A percentile compares a stretch with the other conserved stretches of the same genome.
phyloP scores from a whole-genome alignment of 2,797 vertebrate genomes.

The Neopelma chrysocephalum region DNA sequence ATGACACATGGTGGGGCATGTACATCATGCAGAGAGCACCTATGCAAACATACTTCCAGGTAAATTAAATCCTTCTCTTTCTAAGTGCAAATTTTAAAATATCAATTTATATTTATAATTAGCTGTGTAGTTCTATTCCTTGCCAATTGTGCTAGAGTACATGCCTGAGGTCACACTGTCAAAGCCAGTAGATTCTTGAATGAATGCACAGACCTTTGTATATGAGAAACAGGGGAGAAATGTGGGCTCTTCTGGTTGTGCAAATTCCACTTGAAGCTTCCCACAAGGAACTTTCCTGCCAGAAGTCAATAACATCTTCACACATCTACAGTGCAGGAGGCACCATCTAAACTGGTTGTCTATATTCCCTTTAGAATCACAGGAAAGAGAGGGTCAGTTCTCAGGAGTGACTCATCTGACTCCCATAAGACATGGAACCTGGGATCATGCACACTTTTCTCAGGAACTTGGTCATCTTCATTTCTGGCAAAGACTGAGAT shows the following conservation, averaged over 20 bases:
- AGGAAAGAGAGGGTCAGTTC: neutral
- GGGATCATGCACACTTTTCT: neutral
- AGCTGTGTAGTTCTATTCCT: neutral
- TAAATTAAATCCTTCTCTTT: neutral
- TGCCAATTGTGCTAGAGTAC: neutral
- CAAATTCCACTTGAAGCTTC: neutral
- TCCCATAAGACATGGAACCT: neutral
- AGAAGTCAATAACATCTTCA: neutral
- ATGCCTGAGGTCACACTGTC: neutral
- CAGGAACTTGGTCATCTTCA: neutral
- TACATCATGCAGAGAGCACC: neutral
- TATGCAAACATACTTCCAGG: neutral
- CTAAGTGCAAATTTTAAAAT: neutral
- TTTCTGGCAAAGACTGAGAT: neutral
- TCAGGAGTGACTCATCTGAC: neutral
- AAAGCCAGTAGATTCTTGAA: neutral
- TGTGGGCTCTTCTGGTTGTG: neutral
- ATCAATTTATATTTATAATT: neutral
- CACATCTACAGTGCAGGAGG: neutral
- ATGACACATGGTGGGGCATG: neutral
- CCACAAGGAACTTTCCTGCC: neutral
- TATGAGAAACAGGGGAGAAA: neutral
- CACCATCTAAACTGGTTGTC: neutral
- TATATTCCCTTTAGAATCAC: neutral
- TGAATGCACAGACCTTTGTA: neutral